A percentile compares a stretch with the other conserved stretches of the same genome.
Evolutionary conservation across 1,140 invertebrate genomes (phyloP).

Genomic region (Phymastichus coffea): DNA sequence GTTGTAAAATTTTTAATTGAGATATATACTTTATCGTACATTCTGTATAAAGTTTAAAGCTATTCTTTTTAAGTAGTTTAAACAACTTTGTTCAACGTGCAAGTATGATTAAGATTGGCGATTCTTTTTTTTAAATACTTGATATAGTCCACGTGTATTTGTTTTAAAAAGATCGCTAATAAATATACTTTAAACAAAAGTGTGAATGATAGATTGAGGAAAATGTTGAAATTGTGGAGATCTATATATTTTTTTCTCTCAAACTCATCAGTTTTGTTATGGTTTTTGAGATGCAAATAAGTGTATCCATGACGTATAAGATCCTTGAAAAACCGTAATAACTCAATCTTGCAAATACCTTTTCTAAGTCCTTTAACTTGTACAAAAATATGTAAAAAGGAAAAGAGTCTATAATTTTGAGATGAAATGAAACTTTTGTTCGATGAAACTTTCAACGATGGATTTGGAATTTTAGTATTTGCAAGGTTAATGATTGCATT

Average conservation of each 20-base stretch:
- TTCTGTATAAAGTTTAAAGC: constrained; percentile 27
- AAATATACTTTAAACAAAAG: constrained; percentile 6
- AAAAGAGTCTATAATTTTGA: constrained; percentile 16
- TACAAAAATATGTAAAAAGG: constrained; percentile 25
- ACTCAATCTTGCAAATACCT: constrained; percentile 12
- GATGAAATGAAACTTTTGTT: constrained; percentile 14
- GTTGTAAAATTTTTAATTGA: constrained; percentile 26
- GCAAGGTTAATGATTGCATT: constrained; percentile 11
- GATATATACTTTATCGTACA: constrained; percentile 20
- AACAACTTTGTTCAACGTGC: constrained; percentile 7
- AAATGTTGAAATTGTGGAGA: neutral
- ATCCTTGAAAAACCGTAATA: constrained; percentile 18
- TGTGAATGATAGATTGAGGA: neutral
- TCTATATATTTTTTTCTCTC: constrained; percentile 12
- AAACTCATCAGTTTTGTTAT: constrained; percentile 14
- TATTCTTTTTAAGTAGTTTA: constrained; percentile 24
- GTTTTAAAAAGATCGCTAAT: constrained; percentile 1
- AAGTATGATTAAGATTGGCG: constrained; percentile 12
- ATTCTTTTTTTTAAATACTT: constrained; percentile 19
- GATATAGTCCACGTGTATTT: constrained; percentile 13
- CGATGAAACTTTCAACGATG: constrained; percentile 17
- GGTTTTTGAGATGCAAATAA: constrained; percentile 12
- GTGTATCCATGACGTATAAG: constrained; percentile 24
- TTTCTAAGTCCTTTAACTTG: constrained; percentile 1
- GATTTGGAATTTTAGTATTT: constrained; percentile 1